Evolutionary conservation across 2,113 vertebrate species (phyloP).

Genomic region (Scophthalmus maximus): DNA sequence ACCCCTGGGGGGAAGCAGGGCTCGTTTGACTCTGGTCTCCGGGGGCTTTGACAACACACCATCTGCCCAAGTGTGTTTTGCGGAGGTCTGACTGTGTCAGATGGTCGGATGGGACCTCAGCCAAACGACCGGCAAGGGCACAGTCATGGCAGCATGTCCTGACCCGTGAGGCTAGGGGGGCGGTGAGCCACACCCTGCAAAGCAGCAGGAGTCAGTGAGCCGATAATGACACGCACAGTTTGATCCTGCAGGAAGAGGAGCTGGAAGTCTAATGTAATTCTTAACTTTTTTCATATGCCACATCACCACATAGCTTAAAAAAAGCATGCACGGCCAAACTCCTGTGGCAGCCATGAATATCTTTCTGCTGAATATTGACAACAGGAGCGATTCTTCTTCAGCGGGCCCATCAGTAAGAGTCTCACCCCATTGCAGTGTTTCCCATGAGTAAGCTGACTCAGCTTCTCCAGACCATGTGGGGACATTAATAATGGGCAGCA

Average conservation of each 20-base stretch:
- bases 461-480: constrained; percentile 20
- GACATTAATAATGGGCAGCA: constrained; percentile 46
- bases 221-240: constrained; percentile 51
- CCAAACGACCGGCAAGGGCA: constrained; percentile 43
- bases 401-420: constrained; percentile 40
- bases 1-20: constrained; percentile 15
- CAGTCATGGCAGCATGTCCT: constrained; percentile 16
- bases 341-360: constrained; percentile 1
- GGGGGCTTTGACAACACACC: constrained; percentile 53
- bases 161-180: constrained; percentile 10
- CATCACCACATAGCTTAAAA: constrained; percentile 2
- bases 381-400: constrained; percentile 17
- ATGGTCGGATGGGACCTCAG: constrained; percentile 33
- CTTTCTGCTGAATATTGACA: constrained; percentile 21
- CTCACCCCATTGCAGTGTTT: constrained; percentile 27
- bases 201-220: constrained; percentile 38
- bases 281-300: background rate
- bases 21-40: constrained; percentile 58
- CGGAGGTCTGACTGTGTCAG: constrained; percentile 21
- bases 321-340: constrained; percentile 1
- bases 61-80: constrained; percentile 51
- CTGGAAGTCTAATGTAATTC: background rate
- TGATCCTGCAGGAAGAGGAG: constrained; percentile 9
- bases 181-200: constrained; percentile 8
- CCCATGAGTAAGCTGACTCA: constrained; percentile 31